Evolutionary conservation across 2,113 vertebrate species (phyloP).

Genomic region (Dipodomys stephensi): DNA sequence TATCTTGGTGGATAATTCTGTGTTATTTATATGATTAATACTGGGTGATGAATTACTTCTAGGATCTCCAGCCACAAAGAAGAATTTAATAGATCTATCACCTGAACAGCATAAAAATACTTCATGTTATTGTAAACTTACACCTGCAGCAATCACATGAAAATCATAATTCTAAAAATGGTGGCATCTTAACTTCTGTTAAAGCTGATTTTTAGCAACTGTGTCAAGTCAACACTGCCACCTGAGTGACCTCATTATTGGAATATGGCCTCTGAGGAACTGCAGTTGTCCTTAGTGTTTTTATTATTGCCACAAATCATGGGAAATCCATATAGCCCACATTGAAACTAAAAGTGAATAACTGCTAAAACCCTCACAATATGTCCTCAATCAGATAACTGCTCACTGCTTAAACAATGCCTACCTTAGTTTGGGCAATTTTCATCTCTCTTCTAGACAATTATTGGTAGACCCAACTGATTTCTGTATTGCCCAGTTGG

Average conservation of each 20-base stretch:
- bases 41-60: too few relatives aligned
- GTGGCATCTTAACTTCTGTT: background rate
- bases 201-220: background rate
- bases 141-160: background rate
- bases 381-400: background rate
- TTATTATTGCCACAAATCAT: background rate
- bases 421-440: background rate
- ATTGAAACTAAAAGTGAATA: background rate
- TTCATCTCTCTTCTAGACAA: background rate
- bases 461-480: background rate
- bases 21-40: constrained; percentile 38
- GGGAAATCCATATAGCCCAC: background rate
- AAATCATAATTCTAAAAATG: constrained; percentile 26
- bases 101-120: background rate
- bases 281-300: background rate
- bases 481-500: background rate
- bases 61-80: background rate
- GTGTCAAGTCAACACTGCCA: background rate
- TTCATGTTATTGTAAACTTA: constrained; percentile 13
- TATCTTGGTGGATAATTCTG: background rate
- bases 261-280: background rate
- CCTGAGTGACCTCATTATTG: background rate
- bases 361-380: background rate
- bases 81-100: background rate
- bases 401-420: background rate